Evolutionary conservation across 2,888 invertebrate species (phyloP).

Genomic region (Cylindroiulus punctatus): DNA sequence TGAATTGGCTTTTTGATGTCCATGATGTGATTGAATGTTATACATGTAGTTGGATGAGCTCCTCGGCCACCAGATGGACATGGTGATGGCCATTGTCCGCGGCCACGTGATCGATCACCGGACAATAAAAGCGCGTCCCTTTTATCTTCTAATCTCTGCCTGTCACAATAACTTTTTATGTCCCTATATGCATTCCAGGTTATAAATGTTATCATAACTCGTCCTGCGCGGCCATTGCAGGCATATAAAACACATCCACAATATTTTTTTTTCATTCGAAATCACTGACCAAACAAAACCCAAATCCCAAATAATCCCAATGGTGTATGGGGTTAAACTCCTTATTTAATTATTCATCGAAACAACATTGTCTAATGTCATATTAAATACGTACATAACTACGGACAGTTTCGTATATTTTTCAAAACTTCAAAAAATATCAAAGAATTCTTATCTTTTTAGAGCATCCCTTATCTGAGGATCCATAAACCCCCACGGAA

Average conservation of each 20-base stretch:
- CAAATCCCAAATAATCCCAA: background rate
- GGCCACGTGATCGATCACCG: background rate
- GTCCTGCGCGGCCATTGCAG: background rate
- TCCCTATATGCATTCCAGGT: background rate
- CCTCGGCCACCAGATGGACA: background rate
- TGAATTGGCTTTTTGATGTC: background rate
- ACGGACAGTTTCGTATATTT: no score
- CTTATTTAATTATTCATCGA: no score
- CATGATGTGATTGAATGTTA: background rate
- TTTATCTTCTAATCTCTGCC: conserved; percentile 7
- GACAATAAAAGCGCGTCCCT: background rate
- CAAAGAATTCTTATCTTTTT: no score
- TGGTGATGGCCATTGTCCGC: background rate
- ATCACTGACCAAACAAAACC: conserved; percentile 10
- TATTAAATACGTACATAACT: no score
- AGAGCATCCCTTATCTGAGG: no score
- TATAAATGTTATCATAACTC: conserved; percentile 21
- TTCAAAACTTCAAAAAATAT: no score
- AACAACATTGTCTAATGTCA: no score
- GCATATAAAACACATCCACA: background rate
- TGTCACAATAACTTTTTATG: conserved; percentile 27
- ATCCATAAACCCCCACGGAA: no score
- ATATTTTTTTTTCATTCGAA: background rate
- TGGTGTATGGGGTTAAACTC: no score
- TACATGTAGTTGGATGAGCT: background rate